These are phyloP conservation scores for Epistrophe grossulariae DNA, from an alignment of 2,888 invertebrate species.

Conservation along the genomic window DNA sequence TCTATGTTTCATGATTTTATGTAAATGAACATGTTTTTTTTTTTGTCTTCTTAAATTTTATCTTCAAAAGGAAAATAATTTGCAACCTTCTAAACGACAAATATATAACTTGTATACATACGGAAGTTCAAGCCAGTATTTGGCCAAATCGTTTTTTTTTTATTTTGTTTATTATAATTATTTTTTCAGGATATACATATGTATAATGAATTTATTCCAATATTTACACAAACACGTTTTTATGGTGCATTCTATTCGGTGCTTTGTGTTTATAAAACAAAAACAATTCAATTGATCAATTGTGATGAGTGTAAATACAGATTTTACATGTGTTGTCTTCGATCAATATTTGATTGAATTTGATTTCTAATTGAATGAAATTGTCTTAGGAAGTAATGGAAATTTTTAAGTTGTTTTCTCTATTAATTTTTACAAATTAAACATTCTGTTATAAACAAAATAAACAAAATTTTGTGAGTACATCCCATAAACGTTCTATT, in stretches of 20 bases:
- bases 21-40: conserved; percentile 39
- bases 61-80: conserved; percentile 8
- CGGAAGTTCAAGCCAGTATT: conserved; percentile 9
- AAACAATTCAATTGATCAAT: too few relatives aligned
- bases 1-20: conserved; percentile 53
- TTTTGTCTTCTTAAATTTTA: background rate
- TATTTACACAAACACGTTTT: background rate
- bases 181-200: background rate
- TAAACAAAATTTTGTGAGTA: too few relatives aligned
- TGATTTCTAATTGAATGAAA: too few relatives aligned
- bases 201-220: background rate
- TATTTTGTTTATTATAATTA: background rate
- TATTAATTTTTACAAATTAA: too few relatives aligned
- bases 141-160: conserved; percentile 2
- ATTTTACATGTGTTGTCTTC: background rate
- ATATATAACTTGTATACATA: background rate
- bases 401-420: too few relatives aligned
- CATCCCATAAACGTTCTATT: too few relatives aligned
- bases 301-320: background rate
- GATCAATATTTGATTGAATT: background rate
- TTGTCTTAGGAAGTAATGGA: too few relatives aligned
- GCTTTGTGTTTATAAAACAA: too few relatives aligned
- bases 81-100: background rate
- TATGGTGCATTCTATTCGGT: background rate
- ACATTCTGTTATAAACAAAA: too few relatives aligned